Percentiles rank a stretch among this genome's conserved stretches.
Conservation (phyloP, 2,113 vertebrate species). For the Orientallactaga bullata region DNA sequence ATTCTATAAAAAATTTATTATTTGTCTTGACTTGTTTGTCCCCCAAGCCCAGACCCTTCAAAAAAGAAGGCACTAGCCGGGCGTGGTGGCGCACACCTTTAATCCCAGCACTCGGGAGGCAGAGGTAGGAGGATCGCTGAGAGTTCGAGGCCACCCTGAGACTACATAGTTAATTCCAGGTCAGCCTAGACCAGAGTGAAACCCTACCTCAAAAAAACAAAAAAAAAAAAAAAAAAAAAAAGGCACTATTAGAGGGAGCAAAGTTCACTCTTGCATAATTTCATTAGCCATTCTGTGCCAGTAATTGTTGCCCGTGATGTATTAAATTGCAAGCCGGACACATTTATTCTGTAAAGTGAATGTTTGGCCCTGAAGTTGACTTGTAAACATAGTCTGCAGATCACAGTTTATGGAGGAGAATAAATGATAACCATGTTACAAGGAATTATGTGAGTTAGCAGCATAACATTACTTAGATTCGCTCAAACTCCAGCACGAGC, state of each 20-base stretch:
- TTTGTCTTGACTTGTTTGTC: slow-evolving; percentile 47
- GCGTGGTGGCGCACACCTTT: no score
- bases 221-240: no score
- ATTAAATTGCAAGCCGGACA: background rate
- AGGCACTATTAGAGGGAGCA: slow-evolving; percentile 23
- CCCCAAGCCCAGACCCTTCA: background rate
- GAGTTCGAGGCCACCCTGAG: no score
- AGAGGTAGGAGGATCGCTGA: no score
- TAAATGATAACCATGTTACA: slow-evolving; percentile 54
- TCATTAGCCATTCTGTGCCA: slow-evolving; percentile 33
- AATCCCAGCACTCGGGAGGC: no score
- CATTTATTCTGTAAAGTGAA: slow-evolving; percentile 47
- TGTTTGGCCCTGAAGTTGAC: slow-evolving; percentile 51
- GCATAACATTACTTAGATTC: slow-evolving; percentile 57
- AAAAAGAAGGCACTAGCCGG: slow-evolving; percentile 23
- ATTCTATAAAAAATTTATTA: background rate
- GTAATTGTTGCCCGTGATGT: slow-evolving; percentile 22
- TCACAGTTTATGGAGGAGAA: slow-evolving; percentile 38
- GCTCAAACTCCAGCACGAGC: slow-evolving; percentile 58
- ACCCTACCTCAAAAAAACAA: no score
- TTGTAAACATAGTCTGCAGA: slow-evolving; percentile 25
- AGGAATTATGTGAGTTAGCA: slow-evolving; percentile 53
- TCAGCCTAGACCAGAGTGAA: no score
- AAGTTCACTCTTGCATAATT: slow-evolving; percentile 13
- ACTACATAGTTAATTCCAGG: no score